Evolutionary conservation across 2,888 invertebrate genomes (phyloP).

Genomic region (Thymelicus acteon): DNA sequence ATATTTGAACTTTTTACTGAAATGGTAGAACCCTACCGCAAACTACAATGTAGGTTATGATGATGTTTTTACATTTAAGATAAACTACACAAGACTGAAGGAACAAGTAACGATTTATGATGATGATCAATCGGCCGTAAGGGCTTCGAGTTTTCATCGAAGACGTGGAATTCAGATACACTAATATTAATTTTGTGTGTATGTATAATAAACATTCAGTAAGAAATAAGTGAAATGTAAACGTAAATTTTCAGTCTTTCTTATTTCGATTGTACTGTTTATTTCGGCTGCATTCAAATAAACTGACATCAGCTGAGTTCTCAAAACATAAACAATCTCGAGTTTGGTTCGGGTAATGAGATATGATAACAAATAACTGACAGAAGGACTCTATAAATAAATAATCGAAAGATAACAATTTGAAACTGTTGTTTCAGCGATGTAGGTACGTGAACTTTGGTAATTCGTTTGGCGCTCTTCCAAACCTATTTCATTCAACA

Average conservation of each 20-base stretch:
- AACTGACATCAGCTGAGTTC: conserved; percentile 8
- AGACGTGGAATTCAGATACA: too few species aligned
- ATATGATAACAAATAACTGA: conserved; percentile 21
- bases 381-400: conserved; percentile 30
- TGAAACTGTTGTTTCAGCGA: conserved; percentile 18
- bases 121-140: too few species aligned
- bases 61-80: too few species aligned
- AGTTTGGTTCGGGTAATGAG: conserved; percentile 14
- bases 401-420: conserved; percentile 23
- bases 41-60: background rate
- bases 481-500: conserved; percentile 29
- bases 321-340: conserved; percentile 19
- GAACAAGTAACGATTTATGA: too few species aligned
- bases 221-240: background rate
- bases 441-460: conserved; percentile 15
- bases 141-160: too few species aligned
- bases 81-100: too few species aligned
- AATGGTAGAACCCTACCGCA: background rate
- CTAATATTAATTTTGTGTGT: too few species aligned
- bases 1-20: too few species aligned
- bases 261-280: conserved; percentile 3
- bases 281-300: conserved; percentile 16
- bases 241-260: background rate
- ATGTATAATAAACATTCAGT: background rate
- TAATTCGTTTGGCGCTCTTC: conserved; percentile 23